Evolutionary conservation across 2,113 vertebrate genomes (phyloP).

Genomic region (Butorides virescens): DNA sequence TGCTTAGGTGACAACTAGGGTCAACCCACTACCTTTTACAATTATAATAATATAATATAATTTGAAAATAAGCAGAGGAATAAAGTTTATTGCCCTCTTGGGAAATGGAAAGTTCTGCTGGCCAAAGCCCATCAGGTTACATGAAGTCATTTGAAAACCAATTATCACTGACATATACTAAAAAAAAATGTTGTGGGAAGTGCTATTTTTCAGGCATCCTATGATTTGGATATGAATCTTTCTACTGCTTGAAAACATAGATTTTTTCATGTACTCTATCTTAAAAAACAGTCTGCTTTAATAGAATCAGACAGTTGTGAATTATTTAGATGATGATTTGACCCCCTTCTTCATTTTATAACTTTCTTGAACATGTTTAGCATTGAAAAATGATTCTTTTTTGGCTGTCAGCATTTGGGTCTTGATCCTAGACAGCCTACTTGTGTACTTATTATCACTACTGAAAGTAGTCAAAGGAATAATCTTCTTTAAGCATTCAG

Average conservation of each 20-base stretch:
- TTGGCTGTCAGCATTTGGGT: not conserved
- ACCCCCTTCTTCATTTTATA: not conserved
- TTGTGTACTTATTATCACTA: not conserved
- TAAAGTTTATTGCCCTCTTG: not conserved
- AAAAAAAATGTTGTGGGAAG: not conserved
- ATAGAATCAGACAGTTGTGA: not conserved
- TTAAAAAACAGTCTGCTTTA: not conserved
- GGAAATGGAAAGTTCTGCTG: not conserved
- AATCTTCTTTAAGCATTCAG: not conserved
- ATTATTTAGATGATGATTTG: constrained; percentile 7
- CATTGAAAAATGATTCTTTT: not conserved
- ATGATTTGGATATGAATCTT: not conserved
- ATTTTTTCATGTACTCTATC: not conserved
- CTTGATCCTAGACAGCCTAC: not conserved
- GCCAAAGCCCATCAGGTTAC: not conserved
- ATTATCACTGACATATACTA: not conserved
- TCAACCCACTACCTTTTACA: not conserved
- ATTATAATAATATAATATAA: not conserved
- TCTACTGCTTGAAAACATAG: not conserved
- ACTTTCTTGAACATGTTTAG: not conserved
- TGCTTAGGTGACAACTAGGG: accelerated
- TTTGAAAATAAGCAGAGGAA: not conserved
- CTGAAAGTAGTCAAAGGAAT: not conserved
- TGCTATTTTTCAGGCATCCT: not conserved
- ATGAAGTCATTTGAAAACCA: not conserved